Percentiles rank a stretch among this genome's conserved stretches.
Conservation (phyloP, 2,888 invertebrate genomes). For the Hemicrepidius hirtus region DNA sequence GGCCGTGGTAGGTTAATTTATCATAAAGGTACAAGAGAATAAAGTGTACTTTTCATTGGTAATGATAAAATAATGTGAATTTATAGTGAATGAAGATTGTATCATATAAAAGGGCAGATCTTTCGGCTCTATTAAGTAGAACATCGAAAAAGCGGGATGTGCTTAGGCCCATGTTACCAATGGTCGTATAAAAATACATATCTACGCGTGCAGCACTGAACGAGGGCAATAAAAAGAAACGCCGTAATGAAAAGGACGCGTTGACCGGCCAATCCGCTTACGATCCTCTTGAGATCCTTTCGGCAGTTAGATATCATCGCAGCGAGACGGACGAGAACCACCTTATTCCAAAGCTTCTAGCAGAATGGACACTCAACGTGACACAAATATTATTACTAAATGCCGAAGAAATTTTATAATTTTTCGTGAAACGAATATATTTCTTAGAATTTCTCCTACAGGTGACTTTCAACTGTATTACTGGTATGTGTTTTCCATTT, state of each 20-base stretch:
- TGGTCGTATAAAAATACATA: slow-evolving; percentile 51
- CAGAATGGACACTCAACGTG: slow-evolving; percentile 5
- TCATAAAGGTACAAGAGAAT: too few species aligned
- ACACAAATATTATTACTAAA: slow-evolving; percentile 16
- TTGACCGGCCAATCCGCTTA: slow-evolving; percentile 52
- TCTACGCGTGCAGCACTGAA: slow-evolving; percentile 47
- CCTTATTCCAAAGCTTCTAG: slow-evolving; percentile 24
- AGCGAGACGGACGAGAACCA: slow-evolving; percentile 26
- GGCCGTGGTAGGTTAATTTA: too few species aligned
- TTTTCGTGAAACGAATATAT: neutral
- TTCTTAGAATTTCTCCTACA: neutral
- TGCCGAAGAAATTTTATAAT: neutral
- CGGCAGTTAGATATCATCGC: slow-evolving; percentile 49
- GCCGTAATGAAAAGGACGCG: slow-evolving; percentile 46
- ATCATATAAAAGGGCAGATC: slow-evolving; percentile 14
- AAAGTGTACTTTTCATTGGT: neutral
- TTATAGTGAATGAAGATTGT: slow-evolving; percentile 6
- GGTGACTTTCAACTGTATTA: neutral
- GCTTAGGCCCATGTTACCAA: slow-evolving; percentile 39
- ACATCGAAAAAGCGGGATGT: slow-evolving; percentile 21
- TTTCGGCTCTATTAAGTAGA: slow-evolving; percentile 18
- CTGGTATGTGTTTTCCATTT: too few species aligned
- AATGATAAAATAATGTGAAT: neutral
- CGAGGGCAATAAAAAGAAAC: slow-evolving; percentile 50
- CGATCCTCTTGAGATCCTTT: slow-evolving; percentile 46